phyloP scores from a whole-genome alignment of 2,113 vertebrate species.

The Eonycteris spelaea region DNA sequence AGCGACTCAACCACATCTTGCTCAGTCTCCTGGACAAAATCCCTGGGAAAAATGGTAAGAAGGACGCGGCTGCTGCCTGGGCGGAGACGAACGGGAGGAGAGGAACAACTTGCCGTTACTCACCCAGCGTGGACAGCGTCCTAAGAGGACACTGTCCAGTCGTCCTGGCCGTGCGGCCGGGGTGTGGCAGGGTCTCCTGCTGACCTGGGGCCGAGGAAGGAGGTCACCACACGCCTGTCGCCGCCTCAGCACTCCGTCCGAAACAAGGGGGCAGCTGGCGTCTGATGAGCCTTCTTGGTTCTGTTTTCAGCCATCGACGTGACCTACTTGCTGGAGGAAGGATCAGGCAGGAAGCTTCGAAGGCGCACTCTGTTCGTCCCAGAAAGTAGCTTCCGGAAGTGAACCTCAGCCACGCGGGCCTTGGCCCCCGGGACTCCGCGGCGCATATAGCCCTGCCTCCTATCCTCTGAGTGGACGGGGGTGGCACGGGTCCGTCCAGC shows the following conservation, averaged over 20 bases:
- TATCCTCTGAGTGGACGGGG: constrained; percentile 56
- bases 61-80: background rate
- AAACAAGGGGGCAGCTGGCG: background rate
- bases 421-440: constrained; percentile 58
- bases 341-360: constrained; percentile 92
- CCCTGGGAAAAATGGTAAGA: constrained; percentile 96
- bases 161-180: background rate
- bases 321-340: constrained; percentile 96
- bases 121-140: background rate
- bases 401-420: constrained; percentile 64
- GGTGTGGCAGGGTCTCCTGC: background rate
- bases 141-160: background rate
- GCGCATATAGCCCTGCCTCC: constrained; percentile 55
- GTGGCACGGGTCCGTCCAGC: constrained; percentile 42
- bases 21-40: constrained; percentile 94
- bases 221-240: background rate
- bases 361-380: constrained; percentile 91
- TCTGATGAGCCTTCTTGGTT: constrained; percentile 21
- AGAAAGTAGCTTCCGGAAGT: constrained; percentile 93
- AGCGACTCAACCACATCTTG: constrained; percentile 96
- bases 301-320: constrained; percentile 93
- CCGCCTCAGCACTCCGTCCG: background rate
- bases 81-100: background rate
- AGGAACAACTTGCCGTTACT: background rate
- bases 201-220: background rate